These are phyloP conservation scores for Metopolophium dirhodum DNA, from an alignment of 1,140 invertebrate genomes.

Conservation along the genomic window DNA sequence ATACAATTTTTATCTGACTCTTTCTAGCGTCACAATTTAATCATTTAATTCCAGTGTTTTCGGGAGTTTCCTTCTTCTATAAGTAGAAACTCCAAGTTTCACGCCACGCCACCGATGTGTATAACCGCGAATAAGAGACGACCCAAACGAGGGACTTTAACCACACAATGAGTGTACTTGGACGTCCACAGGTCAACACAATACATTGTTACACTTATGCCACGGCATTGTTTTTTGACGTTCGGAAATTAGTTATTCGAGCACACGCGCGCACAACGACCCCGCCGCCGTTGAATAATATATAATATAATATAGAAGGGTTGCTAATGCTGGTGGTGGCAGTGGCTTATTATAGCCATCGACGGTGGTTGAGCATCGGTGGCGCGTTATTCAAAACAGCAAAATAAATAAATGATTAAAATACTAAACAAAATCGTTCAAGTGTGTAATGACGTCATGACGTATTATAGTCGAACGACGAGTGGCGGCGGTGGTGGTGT, in stretches of 20 bases:
- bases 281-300: background rate
- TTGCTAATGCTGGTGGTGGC: background rate
- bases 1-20: too few relatives aligned
- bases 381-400: background rate
- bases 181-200: background rate
- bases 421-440: background rate
- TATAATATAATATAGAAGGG: background rate
- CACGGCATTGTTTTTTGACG: background rate
- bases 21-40: too few relatives aligned
- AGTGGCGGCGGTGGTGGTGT: background rate
- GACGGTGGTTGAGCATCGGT: background rate
- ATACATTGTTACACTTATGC: background rate
- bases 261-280: background rate
- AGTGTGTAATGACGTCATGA: background rate
- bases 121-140: background rate
- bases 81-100: background rate
- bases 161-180: background rate
- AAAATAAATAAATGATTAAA: slow-evolving; percentile 11
- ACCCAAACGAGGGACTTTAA: background rate
- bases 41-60: background rate
- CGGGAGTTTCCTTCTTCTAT: background rate
- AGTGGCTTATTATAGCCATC: background rate
- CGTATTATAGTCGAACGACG: background rate
- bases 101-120: background rate
- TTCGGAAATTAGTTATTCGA: background rate